Base-by-base conservation (phyloP, 2,797 vertebrate genomes). In the Micropoecilia bifurca region DNA sequence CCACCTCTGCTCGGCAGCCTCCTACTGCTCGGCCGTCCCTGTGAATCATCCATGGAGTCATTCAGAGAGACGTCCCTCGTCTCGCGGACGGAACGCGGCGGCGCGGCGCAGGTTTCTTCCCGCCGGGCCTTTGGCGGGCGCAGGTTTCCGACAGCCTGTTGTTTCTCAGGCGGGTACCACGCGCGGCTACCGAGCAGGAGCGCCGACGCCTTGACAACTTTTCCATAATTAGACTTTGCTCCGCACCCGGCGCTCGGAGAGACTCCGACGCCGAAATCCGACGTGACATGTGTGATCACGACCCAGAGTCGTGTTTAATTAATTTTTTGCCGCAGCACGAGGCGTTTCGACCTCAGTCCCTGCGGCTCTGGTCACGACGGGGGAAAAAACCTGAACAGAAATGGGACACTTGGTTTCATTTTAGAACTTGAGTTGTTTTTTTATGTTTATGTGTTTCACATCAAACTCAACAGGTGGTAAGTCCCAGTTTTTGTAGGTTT, bases 71-170 rank as follows among this genome's bases (percentile, higher is more conserved):
- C 91, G 28, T 88, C 25, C 73, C 83, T 47, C 74, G 77, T 85
- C 86, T 86, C 43, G 20, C 75, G 83, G 85, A 82, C 86, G 82
- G 89, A 83, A 85, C 50, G 48, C 76, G 89, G 90, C 87, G 76
- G 76, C 47, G 47, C 80, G 73, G 81, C 91, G 91, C 94, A 94
- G 95, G 94, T 95, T 95, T 93, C 91, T 85, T 92, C 90, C 94
- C 87, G 81, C 83, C 80, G 94, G 94, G 91, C 94, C 48, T 92
- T 85, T 92, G 92, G 91, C 90, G 93, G 91, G 90, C 91, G 74
- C 95, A 95, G 95, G 95, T 96, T 94, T 94, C 90, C 83, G 83
- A 95, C 95, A 95, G 95, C 94, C 94, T 95, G 95, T 95, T 95
- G 94, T 95, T 91, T 93, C 84, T 83, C 85, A 69, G 92, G 90